Evolutionary conservation across 2,888 invertebrate genomes (phyloP), one percentile per base, ranked within the genome.

Genomic region (Aspidiotus destructor): DNA sequence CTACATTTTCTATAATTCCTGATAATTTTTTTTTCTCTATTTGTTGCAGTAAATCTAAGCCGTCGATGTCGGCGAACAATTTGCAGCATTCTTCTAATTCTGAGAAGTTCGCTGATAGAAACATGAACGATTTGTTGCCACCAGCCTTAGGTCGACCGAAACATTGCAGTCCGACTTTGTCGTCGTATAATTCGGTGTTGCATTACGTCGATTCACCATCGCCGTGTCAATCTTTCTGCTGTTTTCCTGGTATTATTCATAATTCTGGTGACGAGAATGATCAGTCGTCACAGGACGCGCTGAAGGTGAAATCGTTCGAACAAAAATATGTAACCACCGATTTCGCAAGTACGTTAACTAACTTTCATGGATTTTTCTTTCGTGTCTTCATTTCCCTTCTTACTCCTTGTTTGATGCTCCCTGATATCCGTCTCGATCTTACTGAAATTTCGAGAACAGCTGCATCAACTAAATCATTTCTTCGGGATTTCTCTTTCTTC

Each of bases 201-300:
- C 67, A 67, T 58, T 58, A 58, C 48, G 28, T 42, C n/a, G 67
- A 67, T 52, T 42, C 58, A 7, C 67, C 67, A n/a, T 67, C 67
- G 41, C 60, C 60, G 42, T 67, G 67, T 17, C 55, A 68, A 54
- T 62, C 68, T 1, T 68, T 68, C 41, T 70, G 70, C 53, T 70
- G 70, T 58, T 64, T 63, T 41, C 60, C 68, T 8, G 54, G 61
- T n/a, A 58, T 67, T n/a, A 61, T 68, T 44, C 68, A 68, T 41
- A 68, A 68, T 54, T 68, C 68, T 41, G 68, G 70, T 8, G 63
- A 70, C 40, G 70, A 70, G 52, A 63, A 70, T 28, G 63, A 60
- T 41, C 64, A 65, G 53, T 15, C 61, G 10, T 70, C 70, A 1
- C 64, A 63, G 41, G 64, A 64, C 53, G 44, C 62, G 42, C 41